These are phyloP conservation scores for Halcyon leucocephala DNA, from an alignment of 2,797 vertebrate genomes.

Conservation along the genomic window DNA sequence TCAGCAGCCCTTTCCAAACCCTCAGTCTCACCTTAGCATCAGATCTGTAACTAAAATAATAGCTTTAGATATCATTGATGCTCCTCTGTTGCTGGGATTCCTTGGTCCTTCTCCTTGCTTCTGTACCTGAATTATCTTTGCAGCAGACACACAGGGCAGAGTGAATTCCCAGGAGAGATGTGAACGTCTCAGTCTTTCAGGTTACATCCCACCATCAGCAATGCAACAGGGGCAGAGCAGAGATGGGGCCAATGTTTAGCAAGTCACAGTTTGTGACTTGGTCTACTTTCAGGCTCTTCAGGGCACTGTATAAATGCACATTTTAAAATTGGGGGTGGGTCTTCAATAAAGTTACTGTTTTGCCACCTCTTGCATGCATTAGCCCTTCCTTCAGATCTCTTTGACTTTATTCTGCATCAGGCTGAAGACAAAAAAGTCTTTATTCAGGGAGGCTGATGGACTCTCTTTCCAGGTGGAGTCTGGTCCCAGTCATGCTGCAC, in stretches of 20 bases:
- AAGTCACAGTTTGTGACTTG: neutral
- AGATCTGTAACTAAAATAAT: neutral
- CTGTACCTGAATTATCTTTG: rapidly evolving
- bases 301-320: neutral
- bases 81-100: neutral
- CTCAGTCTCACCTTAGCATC: neutral
- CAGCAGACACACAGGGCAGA: neutral
- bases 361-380: neutral
- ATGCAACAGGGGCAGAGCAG: neutral
- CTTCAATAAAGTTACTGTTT: neutral
- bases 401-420: neutral
- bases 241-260: neutral
- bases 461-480: neutral
- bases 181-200: rapidly evolving
- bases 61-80: neutral
- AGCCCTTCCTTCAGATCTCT: neutral
- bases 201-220: neutral
- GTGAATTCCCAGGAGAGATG: rapidly evolving
- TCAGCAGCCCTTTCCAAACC: neutral
- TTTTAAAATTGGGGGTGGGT: neutral
- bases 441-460: neutral
- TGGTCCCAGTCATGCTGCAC: rapidly evolving
- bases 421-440: neutral
- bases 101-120: neutral
- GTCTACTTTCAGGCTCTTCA: neutral